These are phyloP conservation scores for Diogma glabrata DNA, from an alignment of 2,888 invertebrate species.

Conservation along the genomic window DNA sequence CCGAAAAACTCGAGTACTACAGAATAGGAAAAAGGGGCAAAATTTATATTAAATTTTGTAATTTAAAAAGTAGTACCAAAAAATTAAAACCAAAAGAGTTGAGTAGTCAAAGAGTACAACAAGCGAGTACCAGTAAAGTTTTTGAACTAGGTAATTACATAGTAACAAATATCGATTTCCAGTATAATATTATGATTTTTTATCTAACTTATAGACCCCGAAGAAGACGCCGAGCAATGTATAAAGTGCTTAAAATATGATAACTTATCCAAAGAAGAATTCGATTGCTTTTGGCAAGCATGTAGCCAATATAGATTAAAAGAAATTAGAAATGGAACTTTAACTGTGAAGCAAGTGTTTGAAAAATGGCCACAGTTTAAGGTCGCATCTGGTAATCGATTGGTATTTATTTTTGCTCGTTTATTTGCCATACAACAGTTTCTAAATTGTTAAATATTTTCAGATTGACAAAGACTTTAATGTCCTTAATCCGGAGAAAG, in stretches of 20 bases:
- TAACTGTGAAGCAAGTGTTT: not conserved
- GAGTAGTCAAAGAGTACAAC: no score
- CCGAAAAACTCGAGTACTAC: conserved; percentile 15
- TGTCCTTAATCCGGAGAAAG: not conserved
- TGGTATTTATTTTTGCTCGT: no score
- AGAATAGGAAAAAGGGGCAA: conserved; percentile 15
- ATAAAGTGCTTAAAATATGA: conserved; percentile 17
- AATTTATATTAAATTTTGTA: conserved; percentile 13
- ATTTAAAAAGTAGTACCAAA: conserved; percentile 11
- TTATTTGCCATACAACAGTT: no score
- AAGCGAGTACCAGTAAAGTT: not conserved
- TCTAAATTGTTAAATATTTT: not conserved
- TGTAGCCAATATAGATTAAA: conserved; percentile 14
- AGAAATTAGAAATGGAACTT: not conserved
- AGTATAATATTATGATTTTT: no score
- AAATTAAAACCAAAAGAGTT: not conserved
- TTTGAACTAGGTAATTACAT: not conserved
- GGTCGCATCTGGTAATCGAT: not conserved
- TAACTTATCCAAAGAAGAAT: conserved; percentile 17
- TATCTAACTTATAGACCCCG: conserved; percentile 13
- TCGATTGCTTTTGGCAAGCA: conserved; percentile 18
- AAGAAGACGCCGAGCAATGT: conserved; percentile 16
- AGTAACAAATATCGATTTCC: no score
- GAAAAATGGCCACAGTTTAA: conserved; percentile 5
- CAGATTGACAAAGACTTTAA: not conserved